Evolutionary conservation across 2,113 vertebrate species (phyloP).

Genomic region (Chlamydotis undulata): DNA sequence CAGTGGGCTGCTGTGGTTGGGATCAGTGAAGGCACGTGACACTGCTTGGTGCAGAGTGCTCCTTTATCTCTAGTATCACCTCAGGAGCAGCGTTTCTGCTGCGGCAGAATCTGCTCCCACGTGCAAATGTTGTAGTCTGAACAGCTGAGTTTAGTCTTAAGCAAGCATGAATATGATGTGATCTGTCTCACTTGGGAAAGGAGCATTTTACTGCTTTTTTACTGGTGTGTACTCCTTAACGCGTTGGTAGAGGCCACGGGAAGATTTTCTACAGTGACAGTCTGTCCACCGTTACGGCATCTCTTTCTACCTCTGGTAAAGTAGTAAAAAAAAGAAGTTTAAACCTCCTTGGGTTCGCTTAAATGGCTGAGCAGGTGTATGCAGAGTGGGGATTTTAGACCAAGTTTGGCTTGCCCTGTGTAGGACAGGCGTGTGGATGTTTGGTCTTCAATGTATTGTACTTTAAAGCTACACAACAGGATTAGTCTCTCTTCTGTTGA

Average conservation of each 20-base stretch:
- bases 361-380: background rate
- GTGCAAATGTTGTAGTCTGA: background rate
- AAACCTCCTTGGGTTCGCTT: background rate
- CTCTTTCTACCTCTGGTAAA: background rate
- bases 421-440: background rate
- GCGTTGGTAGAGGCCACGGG: background rate
- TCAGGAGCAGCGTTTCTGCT: background rate
- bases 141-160: background rate
- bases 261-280: background rate
- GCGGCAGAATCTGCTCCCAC: background rate
- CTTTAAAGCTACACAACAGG: background rate
- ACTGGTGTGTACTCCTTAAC: too few species aligned
- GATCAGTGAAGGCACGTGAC: background rate
- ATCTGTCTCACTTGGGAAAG: background rate
- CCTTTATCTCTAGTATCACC: background rate
- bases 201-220: too few species aligned
- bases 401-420: background rate
- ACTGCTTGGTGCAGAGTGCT: background rate
- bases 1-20: background rate
- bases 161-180: background rate
- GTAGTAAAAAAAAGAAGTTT: too few species aligned
- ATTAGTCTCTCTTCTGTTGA: background rate
- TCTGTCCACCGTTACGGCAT: too few species aligned
- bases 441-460: background rate
- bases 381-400: background rate